Base-by-base conservation (phyloP, 2,888 invertebrate genomes). In the Deilephila porcellus region DNA sequence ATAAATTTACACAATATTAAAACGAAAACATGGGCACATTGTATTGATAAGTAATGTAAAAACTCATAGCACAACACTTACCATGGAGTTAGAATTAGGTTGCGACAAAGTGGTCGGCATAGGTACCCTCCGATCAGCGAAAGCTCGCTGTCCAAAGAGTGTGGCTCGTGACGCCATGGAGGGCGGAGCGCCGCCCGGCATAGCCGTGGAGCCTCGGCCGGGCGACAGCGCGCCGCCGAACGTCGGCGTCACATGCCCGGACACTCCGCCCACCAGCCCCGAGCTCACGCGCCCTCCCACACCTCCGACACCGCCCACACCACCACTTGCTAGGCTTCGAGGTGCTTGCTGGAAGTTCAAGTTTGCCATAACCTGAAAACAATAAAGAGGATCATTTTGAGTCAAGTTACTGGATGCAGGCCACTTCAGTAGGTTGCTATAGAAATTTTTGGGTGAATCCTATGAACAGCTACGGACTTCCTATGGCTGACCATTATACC, bases 341-440 rank as follows among this genome's bases (percentile, higher is more conserved):
- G 98, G 97, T 86, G 97, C 97, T 95, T 97, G 97, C 94, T 97
- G 97, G 95, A 98, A 97, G 96, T 98, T 98, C 96, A 98, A 96
- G 96, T 98, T 98, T 96, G 98, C 98, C 98, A 98, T 98, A 96
- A 97, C 97, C 97, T 96, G 94, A 19, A 90, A 93, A 25, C 59
- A 37, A 67, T n/a, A 45, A 45, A 14, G 45, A 45, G 14, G 11
- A 71, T 4, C 17, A 67, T 4, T n/a, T 11, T 32, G 56, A 71
- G 37, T 60, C 29, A 60, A 29, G 11, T 60, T 32, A 14, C 0
- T 29, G 17, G 8, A 32, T 45, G 2, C 14, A 45, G 11, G 14
- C 45, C 11, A 11, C 45, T 11, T 45, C 14, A 45, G 45, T 3
- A 45, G 3, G 3, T 14, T 14, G 3, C 45, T 45, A 45, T 45